phyloP scores from a whole-genome alignment of 2,113 vertebrate species.

The Strix aluco region DNA sequence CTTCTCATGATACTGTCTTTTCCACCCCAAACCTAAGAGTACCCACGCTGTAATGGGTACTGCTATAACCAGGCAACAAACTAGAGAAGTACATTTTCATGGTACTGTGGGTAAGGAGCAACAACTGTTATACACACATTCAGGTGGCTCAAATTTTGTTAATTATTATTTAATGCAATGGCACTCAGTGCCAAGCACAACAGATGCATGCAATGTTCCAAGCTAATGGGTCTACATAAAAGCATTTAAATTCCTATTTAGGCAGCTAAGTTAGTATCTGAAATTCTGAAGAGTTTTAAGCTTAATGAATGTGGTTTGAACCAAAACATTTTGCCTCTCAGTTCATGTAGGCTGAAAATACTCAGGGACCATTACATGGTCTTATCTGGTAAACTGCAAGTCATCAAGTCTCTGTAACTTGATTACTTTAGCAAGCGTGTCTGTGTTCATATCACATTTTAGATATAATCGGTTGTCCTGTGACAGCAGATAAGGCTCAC shows the following conservation, averaged over 20 bases:
- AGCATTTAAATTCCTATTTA: background rate
- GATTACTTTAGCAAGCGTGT: background rate
- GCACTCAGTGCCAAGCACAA: background rate
- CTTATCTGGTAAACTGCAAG: background rate
- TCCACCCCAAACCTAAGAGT: background rate
- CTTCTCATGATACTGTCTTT: background rate
- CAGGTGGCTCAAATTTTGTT: background rate
- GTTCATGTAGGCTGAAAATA: background rate
- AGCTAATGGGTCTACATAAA: background rate
- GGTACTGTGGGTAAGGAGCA: background rate
- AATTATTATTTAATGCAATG: background rate
- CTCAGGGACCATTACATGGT: background rate
- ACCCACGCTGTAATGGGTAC: background rate
- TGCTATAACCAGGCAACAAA: background rate
- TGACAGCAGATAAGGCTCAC: background rate
- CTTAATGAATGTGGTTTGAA: background rate
- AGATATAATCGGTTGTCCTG: background rate
- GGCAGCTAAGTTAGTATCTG: background rate
- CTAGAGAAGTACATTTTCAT: background rate
- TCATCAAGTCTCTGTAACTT: background rate
- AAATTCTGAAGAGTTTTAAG: background rate
- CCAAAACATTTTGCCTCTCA: background rate
- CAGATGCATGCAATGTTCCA: background rate
- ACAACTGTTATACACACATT: background rate
- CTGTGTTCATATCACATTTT: background rate